Evolutionary conservation across 2,797 vertebrate genomes (phyloP), one percentile per base, ranked within the genome.

Genomic region (Thalassophryne amazonica): DNA sequence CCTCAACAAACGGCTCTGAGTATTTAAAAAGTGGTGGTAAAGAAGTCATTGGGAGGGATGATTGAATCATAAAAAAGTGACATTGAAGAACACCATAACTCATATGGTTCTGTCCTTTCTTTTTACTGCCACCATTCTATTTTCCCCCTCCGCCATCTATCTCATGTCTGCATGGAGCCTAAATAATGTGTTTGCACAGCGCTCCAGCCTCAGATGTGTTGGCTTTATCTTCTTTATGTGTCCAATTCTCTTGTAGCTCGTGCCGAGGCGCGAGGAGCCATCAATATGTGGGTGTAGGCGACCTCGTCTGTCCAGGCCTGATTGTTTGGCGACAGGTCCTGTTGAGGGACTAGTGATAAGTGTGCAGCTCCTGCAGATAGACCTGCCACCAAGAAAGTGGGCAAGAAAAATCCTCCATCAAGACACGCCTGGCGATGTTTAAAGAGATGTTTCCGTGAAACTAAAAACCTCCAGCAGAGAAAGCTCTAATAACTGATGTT

Each of bases 191-290:
- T 69, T 85, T 86, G 76, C 69, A 71, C 74, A 69, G 69, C 60
- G 23, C 40, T 52, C 51, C 41, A 61, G 24, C 23, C 45, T 36
- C 7, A 23, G 58, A 52, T 71, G 35, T 56, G 47, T 58, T 35
- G 27, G 48, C 63, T 83, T 81, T 80, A 64, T 86, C 74, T 83
- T 74, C 50, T 80, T 75, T 77, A 70, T 78, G 65, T 69, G 61
- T 60, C 50, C 37, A 70, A 83, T 78, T 63, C 74, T 79, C 67
- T 76, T 78, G 80, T 74, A 76, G 69, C 71, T 33, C 46, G 34
- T 45, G 13, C 67, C 36, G 35, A 63, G 57, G 42, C 50, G 28
- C 49, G 19, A 57, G 12, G 34, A 64, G 58, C 21, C 53, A 50
- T 70, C 58, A 56, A 66, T 59, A 32, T 65, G 69, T 64, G 48